Evolutionary conservation across 2,888 invertebrate species (phyloP).

Genomic region (Microctonus aethiopoides): DNA sequence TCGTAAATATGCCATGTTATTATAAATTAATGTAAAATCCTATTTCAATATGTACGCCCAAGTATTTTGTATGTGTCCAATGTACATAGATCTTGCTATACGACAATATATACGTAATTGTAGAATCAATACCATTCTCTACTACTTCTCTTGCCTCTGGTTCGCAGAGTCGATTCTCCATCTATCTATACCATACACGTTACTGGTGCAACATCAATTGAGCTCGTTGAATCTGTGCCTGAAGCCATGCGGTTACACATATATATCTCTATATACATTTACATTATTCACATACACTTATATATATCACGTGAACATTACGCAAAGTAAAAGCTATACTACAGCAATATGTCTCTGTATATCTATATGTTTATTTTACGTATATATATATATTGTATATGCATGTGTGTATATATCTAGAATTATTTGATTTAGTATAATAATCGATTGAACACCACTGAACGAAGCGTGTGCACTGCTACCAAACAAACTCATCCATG

Average conservation of each 20-base stretch:
- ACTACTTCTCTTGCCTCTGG: background rate
- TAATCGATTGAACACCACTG: slow-evolving; percentile 56
- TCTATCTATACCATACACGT: background rate
- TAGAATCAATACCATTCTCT: slow-evolving; percentile 60
- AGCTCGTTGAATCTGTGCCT: slow-evolving; percentile 66
- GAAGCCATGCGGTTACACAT: slow-evolving; percentile 63
- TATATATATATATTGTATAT: background rate
- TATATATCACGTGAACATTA: background rate
- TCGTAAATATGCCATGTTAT: too few species aligned
- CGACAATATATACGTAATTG: slow-evolving; percentile 46
- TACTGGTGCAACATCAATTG: slow-evolving; percentile 62
- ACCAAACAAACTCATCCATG: slow-evolving; percentile 66
- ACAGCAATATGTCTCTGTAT: background rate
- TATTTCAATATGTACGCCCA: too few species aligned
- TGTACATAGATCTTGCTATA: background rate
- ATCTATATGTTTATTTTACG: slow-evolving; percentile 33
- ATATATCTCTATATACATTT: slow-evolving; percentile 32
- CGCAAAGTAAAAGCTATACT: background rate
- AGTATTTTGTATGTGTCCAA: too few species aligned
- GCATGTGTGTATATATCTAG: slow-evolving; percentile 38
- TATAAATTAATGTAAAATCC: background rate
- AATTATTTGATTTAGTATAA: slow-evolving; percentile 50
- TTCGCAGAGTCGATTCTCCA: background rate
- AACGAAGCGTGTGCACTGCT: slow-evolving; percentile 36
- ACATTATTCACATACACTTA: slow-evolving; percentile 6